These are phyloP conservation scores for Nanger granti DNA, from an alignment of 2,113 vertebrate species.

Conservation along the genomic window DNA sequence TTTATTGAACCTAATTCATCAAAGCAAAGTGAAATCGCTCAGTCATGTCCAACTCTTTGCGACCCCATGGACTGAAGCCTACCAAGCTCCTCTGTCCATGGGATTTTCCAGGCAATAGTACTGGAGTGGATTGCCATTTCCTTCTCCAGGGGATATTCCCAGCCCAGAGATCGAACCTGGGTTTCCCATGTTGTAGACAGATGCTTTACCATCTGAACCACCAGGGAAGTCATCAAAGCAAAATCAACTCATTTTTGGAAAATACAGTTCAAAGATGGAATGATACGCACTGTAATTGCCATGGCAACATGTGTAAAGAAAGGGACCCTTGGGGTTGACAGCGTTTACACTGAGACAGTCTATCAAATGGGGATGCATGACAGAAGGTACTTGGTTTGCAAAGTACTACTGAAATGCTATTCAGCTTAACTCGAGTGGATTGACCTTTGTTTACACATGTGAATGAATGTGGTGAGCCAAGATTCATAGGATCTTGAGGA, in stretches of 20 bases:
- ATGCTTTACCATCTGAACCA: no score
- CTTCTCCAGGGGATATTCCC: no score
- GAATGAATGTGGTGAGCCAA: not conserved
- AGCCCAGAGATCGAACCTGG: no score
- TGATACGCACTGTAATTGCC: not conserved
- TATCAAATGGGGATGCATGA: not conserved
- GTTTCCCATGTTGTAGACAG: no score
- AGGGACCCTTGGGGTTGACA: not conserved
- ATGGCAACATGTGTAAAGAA: not conserved
- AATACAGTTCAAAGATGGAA: no score
- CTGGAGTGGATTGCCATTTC: no score
- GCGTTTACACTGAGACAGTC: not conserved
- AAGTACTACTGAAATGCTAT: not conserved
- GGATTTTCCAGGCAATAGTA: no score
- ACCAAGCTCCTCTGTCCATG: no score
- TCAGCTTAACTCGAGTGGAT: not conserved
- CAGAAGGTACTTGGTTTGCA: not conserved
- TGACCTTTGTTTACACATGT: not conserved
- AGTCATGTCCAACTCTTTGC: no score
- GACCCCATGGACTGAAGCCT: no score
- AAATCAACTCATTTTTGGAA: no score
- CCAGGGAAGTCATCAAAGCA: no score
- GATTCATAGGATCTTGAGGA: not conserved
- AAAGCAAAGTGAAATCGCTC: not conserved
- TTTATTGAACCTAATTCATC: not conserved